Evolutionary conservation across 2,797 vertebrate species (phyloP), one percentile per base, ranked within the genome.

Genomic region (Onychomys arenicola): DNA sequence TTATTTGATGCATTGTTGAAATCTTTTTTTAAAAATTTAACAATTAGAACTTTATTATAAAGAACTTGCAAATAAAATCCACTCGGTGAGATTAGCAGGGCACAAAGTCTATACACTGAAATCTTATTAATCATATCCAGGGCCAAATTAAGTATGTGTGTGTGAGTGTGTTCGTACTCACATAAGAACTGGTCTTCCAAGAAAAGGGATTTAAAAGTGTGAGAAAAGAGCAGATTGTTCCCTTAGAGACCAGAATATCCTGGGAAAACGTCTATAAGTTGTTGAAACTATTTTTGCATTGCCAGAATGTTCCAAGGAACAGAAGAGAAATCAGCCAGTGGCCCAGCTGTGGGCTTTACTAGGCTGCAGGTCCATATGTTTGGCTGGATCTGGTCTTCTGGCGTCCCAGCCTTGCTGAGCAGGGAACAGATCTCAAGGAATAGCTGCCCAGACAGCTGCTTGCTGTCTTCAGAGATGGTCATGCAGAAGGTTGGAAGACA

Each of bases 251-350:
- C 67, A 32, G 71, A 89, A 95, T 92, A 91, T 91, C 94, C 95
- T 98, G 96, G 93, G 97, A 98, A 97, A 95, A 61, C 78, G 86
- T 93, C 92, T 98, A 5, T 90, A 96, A 97, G 97, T 96, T 82
- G 76, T 93, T 96, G 93, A 97, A 91, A 96, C 55, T n/a, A 0
- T 71, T 90, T 96, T 88, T 91, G 75, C 13, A 0, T 69, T 96
- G 95, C 96, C 95, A 96, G 96, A 90, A 76, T 94, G 91, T 93
- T 96, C 95, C 81, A 78, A 75, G 46, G 92, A 97, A 32, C 76
- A 92, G 77, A 87, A 81, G 85, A 82, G 91, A 90, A 89, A 75
- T 61, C 89, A 91, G 94, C 86, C 96, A 96, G 75, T 73, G 88
- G 71, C 81, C 94, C 97, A 97, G 95, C 93, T 98, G 97, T 94